Evolutionary conservation across 2,797 vertebrate species (phyloP), one percentile per base, ranked within the genome.

Genomic region (Crenuchus spilurus): DNA sequence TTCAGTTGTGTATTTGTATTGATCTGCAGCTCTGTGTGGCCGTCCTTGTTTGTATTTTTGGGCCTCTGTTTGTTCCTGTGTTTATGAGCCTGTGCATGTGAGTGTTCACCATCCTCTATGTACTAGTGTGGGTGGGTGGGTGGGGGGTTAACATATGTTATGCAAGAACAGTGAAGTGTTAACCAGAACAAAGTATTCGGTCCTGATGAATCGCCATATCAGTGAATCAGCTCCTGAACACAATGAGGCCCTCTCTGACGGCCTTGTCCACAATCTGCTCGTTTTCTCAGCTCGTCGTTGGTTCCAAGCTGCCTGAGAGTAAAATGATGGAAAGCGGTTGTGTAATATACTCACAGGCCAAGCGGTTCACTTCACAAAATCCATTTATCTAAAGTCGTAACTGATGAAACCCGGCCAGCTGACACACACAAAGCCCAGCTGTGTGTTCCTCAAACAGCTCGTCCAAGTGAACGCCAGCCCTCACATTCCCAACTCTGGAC

Each of bases 11-110:
- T 72, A 24, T 72, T 42, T 51, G 11, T 20, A 20, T 24, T 7
- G 1, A 0, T 28, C 30, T 26, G 37, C 14, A 35, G 31, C 51
- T 22, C 65, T 41, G 55, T 48, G 39, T 51, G 73, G 48, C 26
- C 16, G 11, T 2, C 1, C 14, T 37, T 68, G 42, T 63, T 79
- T 61, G 65, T 76, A 24, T 65, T 74, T 26, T 44, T 39, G 8
- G 10, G 28, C 14, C 54, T 42, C 63, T 67, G 42, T 67, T 75
- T 77, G 26, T 72, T 72, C 26, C 60, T 22, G 48, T 68, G 65
- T 78, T 80, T 76, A 79, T 37, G 49, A 70, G 24, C 60, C 48
- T 52, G 35, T 31, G 16, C 16, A 37, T 62, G 62, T 18, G 41
- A 49, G 63, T 9, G 35, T 42, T 33, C 41, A n/a, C 20, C 49